phyloP scores from a whole-genome alignment of 2,888 invertebrate genomes.

The Aporophyla nigra region DNA sequence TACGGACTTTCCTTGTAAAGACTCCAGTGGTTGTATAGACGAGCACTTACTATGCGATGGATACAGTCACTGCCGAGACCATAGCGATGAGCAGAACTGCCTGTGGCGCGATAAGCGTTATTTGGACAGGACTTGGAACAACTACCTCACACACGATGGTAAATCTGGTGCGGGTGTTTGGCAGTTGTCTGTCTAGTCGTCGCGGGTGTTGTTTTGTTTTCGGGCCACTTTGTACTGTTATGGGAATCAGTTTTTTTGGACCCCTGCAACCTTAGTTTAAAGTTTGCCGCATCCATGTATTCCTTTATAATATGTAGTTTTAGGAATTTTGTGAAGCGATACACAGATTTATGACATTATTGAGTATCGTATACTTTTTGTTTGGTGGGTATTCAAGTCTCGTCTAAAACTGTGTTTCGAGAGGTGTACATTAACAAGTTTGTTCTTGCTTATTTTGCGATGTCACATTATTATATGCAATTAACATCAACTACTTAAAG shows the following conservation, averaged over 20 bases:
- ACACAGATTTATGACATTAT: conserved; percentile 1
- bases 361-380: conserved; percentile 15
- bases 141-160: conserved; percentile 68
- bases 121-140: conserved; percentile 62
- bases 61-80: conserved; percentile 91
- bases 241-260: conserved; percentile 74
- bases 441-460: conserved; percentile 45
- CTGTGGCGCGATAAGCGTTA: conserved; percentile 86
- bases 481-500: conserved; percentile 4
- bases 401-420: conserved; percentile 26
- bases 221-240: conserved; percentile 75
- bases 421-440: conserved; percentile 43
- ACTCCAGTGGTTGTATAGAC: conserved; percentile 92
- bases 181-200: conserved; percentile 74
- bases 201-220: conserved; percentile 65
- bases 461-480: conserved; percentile 18
- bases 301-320: conserved; percentile 50
- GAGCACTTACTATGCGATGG: conserved; percentile 91
- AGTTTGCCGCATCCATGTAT: conserved; percentile 45
- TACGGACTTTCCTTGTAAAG: conserved; percentile 90
- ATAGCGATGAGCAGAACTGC: conserved; percentile 92
- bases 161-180: conserved; percentile 79
- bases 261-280: conserved; percentile 36
- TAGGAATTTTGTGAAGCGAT: conserved; percentile 16
- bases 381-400: conserved; percentile 41